Percentiles rank a stretch among this genome's conserved stretches.
phyloP scores from a whole-genome alignment of 53 echinoderm and acorn worm genomes.

The Echinarachnius parma region DNA sequence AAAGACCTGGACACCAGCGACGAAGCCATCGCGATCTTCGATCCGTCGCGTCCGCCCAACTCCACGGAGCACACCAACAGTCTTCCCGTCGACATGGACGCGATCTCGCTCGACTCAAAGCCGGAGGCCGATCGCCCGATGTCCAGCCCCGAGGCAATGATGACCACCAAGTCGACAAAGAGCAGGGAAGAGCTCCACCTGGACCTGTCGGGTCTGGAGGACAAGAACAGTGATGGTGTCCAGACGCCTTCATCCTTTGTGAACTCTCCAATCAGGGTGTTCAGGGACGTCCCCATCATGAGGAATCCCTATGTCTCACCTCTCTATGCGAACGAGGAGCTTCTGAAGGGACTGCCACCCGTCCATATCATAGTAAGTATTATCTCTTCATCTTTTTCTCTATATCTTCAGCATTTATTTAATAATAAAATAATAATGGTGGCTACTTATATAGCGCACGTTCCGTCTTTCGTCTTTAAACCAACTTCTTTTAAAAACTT shows the following conservation, averaged over 20 bases:
- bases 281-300: conserved; percentile 88
- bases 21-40: conserved; percentile 68
- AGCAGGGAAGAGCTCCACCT: conserved; percentile 57
- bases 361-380: conserved; percentile 94
- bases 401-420: too few species aligned
- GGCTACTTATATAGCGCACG: too few species aligned
- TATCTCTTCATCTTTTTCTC: too few species aligned
- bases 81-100: conserved; percentile 8
- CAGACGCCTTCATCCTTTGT: conserved; percentile 72
- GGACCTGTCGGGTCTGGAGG: conserved; percentile 40
- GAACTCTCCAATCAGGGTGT: conserved; percentile 75
- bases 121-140: conserved; percentile 28
- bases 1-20: conserved; percentile 18
- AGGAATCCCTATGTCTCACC: conserved; percentile 94
- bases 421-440: too few species aligned
- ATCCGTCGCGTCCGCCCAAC: conserved; percentile 66
- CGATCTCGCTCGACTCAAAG: conserved; percentile 26
- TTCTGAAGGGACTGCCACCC: conserved; percentile 86
- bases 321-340: conserved; percentile 72
- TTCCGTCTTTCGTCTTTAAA: too few species aligned
- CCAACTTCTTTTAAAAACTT: too few species aligned
- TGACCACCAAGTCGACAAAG: conserved; percentile 8
- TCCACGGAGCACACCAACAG: conserved; percentile 29
- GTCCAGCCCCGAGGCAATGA: neutral
- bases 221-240: conserved; percentile 35